A percentile compares a stretch with the other conserved stretches of the same genome.
Conservation (phyloP, 2,888 invertebrate species). For the Habroteleia sp. region DNA sequence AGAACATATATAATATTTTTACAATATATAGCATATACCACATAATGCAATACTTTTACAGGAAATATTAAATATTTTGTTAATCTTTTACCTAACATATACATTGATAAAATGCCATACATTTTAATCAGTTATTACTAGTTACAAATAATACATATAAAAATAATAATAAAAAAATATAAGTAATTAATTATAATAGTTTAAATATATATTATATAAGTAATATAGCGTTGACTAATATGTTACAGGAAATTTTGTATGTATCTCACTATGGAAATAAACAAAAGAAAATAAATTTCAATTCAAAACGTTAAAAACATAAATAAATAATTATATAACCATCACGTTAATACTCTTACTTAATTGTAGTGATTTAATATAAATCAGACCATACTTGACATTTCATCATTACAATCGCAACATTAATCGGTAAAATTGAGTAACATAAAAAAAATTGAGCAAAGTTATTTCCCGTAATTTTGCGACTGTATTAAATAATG, state of each 20-base stretch:
- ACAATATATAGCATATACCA: conserved; percentile 16
- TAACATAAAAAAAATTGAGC: conserved; percentile 50
- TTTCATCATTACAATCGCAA: conserved; percentile 56
- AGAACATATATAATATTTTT: conserved; percentile 9
- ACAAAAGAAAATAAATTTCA: conserved; percentile 30
- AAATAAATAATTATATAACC: conserved; percentile 56
- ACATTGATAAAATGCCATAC: conserved; percentile 16
- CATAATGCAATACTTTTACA: conserved; percentile 37
- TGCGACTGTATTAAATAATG: conserved; percentile 54
- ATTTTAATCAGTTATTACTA: conserved; percentile 12
- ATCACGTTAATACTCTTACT: conserved; percentile 54
- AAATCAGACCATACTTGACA: conserved; percentile 42
- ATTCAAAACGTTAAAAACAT: conserved; percentile 47
- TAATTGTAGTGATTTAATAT: conserved; percentile 57
- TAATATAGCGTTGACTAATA: conserved; percentile 22
- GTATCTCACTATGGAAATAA: too few relatives aligned
- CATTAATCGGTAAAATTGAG: conserved; percentile 40
- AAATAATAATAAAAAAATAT: conserved; percentile 35
- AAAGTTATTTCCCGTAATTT: conserved; percentile 52
- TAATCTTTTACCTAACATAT: conserved; percentile 28
- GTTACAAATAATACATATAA: too few relatives aligned
- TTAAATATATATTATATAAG: conserved; percentile 8
- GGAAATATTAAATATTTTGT: too few relatives aligned
- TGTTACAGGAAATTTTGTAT: too few relatives aligned
- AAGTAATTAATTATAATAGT: conserved; percentile 18